Base-by-base conservation (phyloP, 2,888 invertebrate species). In the Drosophila meridionalis region DNA sequence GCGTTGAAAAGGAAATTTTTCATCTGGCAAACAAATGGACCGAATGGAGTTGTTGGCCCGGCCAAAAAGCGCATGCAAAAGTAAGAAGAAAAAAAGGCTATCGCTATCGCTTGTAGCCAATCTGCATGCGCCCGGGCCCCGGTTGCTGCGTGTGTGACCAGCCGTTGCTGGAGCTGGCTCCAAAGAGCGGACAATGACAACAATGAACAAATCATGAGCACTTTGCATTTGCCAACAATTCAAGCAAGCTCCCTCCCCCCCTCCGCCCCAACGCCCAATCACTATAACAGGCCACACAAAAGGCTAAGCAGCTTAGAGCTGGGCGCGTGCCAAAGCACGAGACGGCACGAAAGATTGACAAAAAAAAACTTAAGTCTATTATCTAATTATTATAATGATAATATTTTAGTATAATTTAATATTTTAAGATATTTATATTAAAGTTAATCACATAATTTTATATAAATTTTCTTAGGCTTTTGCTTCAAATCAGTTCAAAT, bases 151-250 rank as follows among this genome's bases (percentile, higher is more conserved):
- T 70, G 65, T 65, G 80, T 83, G 87, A 69, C 67, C 61, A 69
- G 57, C 40, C 52, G 45, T 40, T 48, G 47, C 3, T 28, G 65
- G 47, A 64, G 69, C 77, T 50, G 50, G 52, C 38, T 43, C 65
- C 38, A 60, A 38, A 60, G 58, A 60, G 63, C 67, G 75, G 56
- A 89, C 89, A 87, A 89, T 87, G 85, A 85, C 88, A 89, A 89
- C 89, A 89, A 85, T 89, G 83, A 87, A 88, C 88, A 89, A 85
- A 89, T 85, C 85, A 88, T 88, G 86, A 78, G 83, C 89, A 83
- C 89, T 86, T 83, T 80, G 85, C 80, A 79, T 78, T 77, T 74
- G 64, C 66, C 76, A 63, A 52, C 63, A 66, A 32, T 52, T 52
- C 47, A 55, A 20, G 32, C 34, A 36, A 14, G 32, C 50, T 32